Percentiles rank a stretch among this genome's conserved stretches.
These are phyloP conservation scores for Hippasteria phrygiana DNA, from an alignment of 53 echinoderm and acorn worm species.

Conservation along the genomic window DNA sequence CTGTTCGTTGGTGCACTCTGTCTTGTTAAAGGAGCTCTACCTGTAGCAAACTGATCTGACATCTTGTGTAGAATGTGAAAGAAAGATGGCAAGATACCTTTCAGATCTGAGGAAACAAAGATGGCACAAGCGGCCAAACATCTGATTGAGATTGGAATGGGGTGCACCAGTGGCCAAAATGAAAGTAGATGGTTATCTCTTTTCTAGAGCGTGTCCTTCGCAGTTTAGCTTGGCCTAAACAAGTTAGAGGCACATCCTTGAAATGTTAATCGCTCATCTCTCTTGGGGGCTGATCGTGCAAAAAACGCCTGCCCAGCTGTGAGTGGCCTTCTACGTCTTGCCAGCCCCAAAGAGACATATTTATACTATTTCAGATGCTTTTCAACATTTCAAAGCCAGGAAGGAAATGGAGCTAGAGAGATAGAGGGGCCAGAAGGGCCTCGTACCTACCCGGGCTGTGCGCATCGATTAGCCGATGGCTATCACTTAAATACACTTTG, in stretches of 20 bases:
- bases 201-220: slow-evolving; percentile 15
- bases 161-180: background rate
- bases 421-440: background rate
- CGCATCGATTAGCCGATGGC: background rate
- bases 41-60: too few relatives aligned
- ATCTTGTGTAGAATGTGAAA: too few relatives aligned
- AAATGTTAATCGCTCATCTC: slow-evolving; percentile 16
- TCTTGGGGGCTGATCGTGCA: slow-evolving; percentile 19
- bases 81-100: background rate
- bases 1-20: too few relatives aligned
- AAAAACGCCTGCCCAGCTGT: background rate
- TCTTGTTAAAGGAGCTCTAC: too few relatives aligned
- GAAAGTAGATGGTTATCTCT: slow-evolving; percentile 1
- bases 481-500: slow-evolving; percentile 53
- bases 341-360: slow-evolving; percentile 5
- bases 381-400: slow-evolving; percentile 29
- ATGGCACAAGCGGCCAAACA: background rate
- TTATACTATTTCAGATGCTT: slow-evolving; percentile 18
- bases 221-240: slow-evolving; percentile 23
- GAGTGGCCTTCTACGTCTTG: background rate
- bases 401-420: slow-evolving; percentile 52
- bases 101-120: background rate
- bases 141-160: background rate
- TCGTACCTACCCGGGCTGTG: background rate
- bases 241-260: slow-evolving; percentile 57